Evolutionary conservation across 2,113 vertebrate species (phyloP), one percentile per base, ranked within the genome.

Genomic region (Carassius gibelio): DNA sequence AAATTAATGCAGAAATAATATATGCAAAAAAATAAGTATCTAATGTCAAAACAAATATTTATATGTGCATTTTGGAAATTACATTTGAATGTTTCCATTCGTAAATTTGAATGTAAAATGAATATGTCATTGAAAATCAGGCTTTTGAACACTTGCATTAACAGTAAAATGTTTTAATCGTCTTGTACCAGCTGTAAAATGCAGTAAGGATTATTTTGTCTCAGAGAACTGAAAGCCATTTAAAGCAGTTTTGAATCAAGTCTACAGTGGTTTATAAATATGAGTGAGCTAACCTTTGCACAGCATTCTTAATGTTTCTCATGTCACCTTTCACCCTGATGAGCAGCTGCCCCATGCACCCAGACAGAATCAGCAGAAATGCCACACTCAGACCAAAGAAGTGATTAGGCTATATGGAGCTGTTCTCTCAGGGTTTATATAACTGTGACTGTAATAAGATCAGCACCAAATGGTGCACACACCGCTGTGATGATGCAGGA

Each of bases 371-470:
- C 75, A 75, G 59, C 4, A 19, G 50, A 86, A 81, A 86, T 88
- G 75, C 61, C 71, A 82, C 48, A 68, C 21, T 82, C 13, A 75
- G 50, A 81, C 62, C 71, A 64, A 86, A 62, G 15, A 57, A 69
- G 68, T 69, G 81, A 88, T 80, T 86, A 30, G 30, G 30, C 30
- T 30, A 86, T 52, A 21, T 34, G 48, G 30, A 59, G 64, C 81
- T 83, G 48, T 83, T 83, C 52, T 71, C 26, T 10, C 36, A 57
- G 15, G 45, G 57, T 88, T 88, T 86, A 86, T 84, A 55, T 85
- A 88, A 88, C 84, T 75, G 45, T 80, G 26, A 84, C 48, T 84
- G 36, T 81, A 81, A 83, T 72, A n/a, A 83, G 77, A 72, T 61
- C 38, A 38, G 64, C 42, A n/a, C 45, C 57, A 76, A 84, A 84